phyloP scores from a whole-genome alignment of 1,140 invertebrate species.

The Megalonaias nervosa region DNA sequence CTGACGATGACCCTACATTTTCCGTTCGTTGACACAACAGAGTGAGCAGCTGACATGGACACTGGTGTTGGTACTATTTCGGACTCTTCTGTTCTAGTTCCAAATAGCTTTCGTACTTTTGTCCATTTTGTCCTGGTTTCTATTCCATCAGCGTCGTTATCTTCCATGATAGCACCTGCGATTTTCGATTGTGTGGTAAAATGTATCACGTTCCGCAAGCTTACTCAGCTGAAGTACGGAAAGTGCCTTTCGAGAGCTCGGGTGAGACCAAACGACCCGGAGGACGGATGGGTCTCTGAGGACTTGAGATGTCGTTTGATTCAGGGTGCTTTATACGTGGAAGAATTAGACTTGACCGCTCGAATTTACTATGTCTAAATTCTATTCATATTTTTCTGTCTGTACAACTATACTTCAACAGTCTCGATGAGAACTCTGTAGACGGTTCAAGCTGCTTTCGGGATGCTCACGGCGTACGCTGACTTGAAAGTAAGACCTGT shows the following conservation, averaged over 20 bases:
- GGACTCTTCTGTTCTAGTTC: constrained; percentile 4
- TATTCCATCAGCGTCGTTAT: constrained; percentile 16
- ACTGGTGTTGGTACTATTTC: background rate
- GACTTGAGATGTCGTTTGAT: too few relatives aligned
- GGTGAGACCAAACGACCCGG: background rate
- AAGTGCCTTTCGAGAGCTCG: constrained; percentile 16
- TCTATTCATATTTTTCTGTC: background rate
- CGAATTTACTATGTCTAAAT: too few relatives aligned
- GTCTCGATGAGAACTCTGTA: constrained; percentile 32
- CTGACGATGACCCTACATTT: constrained; percentile 32
- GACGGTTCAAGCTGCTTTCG: constrained; percentile 23
- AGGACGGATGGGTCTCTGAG: too few relatives aligned
- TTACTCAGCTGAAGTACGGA: constrained; percentile 3
- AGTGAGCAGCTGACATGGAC: constrained; percentile 1
- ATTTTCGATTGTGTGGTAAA: constrained; percentile 22
- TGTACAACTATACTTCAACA: constrained; percentile 23
- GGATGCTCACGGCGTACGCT: constrained; percentile 10
- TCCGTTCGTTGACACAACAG: background rate
- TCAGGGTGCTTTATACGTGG: too few relatives aligned
- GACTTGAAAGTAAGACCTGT: too few relatives aligned
- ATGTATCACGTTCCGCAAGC: too few relatives aligned
- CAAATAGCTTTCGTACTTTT: constrained; percentile 14
- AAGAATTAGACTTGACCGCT: too few relatives aligned
- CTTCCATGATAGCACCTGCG: constrained; percentile 8
- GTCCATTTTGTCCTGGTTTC: background rate